Evolutionary conservation across 2,113 vertebrate genomes (phyloP), one percentile per base, ranked within the genome.

Genomic region (Semicossyphus pulcher): DNA sequence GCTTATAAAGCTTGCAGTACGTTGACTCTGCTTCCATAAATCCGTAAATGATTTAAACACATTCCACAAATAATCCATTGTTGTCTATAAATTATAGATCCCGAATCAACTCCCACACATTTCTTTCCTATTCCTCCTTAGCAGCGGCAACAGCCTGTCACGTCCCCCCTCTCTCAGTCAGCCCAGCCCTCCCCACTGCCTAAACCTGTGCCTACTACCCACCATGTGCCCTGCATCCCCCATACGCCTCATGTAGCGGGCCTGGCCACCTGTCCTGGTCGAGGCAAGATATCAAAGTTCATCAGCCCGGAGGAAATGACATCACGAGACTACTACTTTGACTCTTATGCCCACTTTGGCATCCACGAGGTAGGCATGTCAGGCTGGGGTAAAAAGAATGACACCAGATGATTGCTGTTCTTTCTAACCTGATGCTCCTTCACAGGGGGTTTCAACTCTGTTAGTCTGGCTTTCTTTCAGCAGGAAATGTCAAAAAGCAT

Each of bases 251-350:
- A 92, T 56, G 89, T 88, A 76, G 86, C 95, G 29, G 88, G 94
- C 23, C 94, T 95, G 84, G 92, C 96, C 85, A 95, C 93, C 81
- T 97, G 96, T 87, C 95, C 96, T 0, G 94, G 96, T 15, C 91
- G 96, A 85, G 96, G 97, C 65, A 98, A 97, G 91, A 95, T 96
- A 87, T 94, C 96, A 83, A 97, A 98, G 81, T 92, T 96, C 72
- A 88, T 98, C 83, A 98, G 95, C 90, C 97, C 97, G 0, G 97
- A 99, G 85, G 97, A 99, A 83, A 99, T 99, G 97, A 99, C 97
- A 39, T 99, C 97, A 1, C 93, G 95, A 54, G 97, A 99, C 92
- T 99, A 99, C 83, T 99, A 99, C 84, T 99, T 99, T 49, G 97
- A 99, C 92, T 99, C 97, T 1, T 99, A 99, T 12, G 97, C 97